A percentile compares a stretch with the other conserved stretches of the same genome.
Evolutionary conservation across 2,888 invertebrate genomes (phyloP).

Genomic region (Noctuana brunneofusca): DNA sequence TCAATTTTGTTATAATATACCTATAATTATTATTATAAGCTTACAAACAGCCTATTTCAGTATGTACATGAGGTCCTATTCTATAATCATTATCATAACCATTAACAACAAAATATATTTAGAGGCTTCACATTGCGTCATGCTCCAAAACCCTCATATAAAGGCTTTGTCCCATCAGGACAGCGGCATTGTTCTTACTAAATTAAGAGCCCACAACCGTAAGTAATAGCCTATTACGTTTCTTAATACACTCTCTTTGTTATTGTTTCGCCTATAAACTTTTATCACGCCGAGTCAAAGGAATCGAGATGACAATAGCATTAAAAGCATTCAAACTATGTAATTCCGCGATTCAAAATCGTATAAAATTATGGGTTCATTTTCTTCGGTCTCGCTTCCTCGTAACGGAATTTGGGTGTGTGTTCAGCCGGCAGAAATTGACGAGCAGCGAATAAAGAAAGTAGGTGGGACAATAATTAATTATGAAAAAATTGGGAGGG

Average conservation of each 20-base stretch:
- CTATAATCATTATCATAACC: conserved; percentile 8
- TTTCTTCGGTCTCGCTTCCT: conserved; percentile 34
- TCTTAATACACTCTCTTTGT: conserved; percentile 34
- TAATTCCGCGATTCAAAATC: conserved; percentile 41
- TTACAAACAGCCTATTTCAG: not conserved
- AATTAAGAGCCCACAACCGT: conserved; percentile 34
- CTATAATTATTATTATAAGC: too few relatives aligned
- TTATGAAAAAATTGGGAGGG: too few relatives aligned
- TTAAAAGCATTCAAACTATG: conserved; percentile 38
- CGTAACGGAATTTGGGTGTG: conserved; percentile 5
- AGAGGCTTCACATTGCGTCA: conserved; percentile 22
- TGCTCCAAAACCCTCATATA: conserved; percentile 29
- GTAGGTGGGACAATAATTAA: too few relatives aligned
- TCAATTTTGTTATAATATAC: too few relatives aligned
- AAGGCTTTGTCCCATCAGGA: conserved; percentile 28
- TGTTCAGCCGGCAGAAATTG: not conserved
- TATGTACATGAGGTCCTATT: not conserved
- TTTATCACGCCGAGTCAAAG: conserved; percentile 33
- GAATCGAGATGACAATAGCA: conserved; percentile 35
- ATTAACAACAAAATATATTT: conserved; percentile 27
- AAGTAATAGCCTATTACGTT: conserved; percentile 33
- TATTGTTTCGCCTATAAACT: conserved; percentile 36
- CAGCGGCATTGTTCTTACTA: conserved; percentile 31
- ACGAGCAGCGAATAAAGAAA: not conserved
- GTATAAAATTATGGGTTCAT: conserved; percentile 41